Evolutionary conservation across 2,113 vertebrate species (phyloP).

Genomic region (Podilymbus podiceps): DNA sequence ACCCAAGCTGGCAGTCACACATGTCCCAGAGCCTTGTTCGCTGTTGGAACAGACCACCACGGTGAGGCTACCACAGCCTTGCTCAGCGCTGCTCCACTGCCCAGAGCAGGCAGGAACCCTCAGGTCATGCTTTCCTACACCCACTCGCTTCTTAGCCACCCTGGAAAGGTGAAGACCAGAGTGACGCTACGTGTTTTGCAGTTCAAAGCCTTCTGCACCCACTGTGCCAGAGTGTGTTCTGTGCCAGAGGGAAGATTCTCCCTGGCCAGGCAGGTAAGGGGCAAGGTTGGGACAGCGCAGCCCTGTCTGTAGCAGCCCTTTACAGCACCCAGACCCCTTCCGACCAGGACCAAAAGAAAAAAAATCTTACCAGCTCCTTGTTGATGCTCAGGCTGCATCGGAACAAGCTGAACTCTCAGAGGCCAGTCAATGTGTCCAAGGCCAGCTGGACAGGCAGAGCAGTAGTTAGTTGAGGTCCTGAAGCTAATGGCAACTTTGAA

Average conservation of each 20-base stretch:
- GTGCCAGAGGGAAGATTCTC: background rate
- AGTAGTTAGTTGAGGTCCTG: background rate
- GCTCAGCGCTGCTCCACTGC: background rate
- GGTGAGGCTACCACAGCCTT: background rate
- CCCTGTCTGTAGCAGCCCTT: background rate
- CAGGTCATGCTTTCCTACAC: background rate
- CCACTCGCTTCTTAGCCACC: background rate
- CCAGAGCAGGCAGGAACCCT: background rate
- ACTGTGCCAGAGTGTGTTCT: accelerated
- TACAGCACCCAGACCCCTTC: background rate
- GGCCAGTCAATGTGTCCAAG: background rate
- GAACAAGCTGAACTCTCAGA: background rate
- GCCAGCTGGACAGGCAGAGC: background rate
- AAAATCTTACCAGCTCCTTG: background rate
- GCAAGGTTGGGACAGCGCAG: background rate
- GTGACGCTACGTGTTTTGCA: background rate
- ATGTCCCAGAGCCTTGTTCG: background rate
- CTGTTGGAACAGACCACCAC: background rate
- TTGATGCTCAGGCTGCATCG: background rate
- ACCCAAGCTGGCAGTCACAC: background rate
- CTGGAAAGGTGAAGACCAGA: background rate
- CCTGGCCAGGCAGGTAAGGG: background rate
- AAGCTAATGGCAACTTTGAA: background rate
- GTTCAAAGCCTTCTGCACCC: background rate
- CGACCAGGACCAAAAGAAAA: background rate